Evolutionary conservation across 2,797 vertebrate genomes (phyloP), one percentile per base, ranked within the genome.

Genomic region (Anguilla marmorata): DNA sequence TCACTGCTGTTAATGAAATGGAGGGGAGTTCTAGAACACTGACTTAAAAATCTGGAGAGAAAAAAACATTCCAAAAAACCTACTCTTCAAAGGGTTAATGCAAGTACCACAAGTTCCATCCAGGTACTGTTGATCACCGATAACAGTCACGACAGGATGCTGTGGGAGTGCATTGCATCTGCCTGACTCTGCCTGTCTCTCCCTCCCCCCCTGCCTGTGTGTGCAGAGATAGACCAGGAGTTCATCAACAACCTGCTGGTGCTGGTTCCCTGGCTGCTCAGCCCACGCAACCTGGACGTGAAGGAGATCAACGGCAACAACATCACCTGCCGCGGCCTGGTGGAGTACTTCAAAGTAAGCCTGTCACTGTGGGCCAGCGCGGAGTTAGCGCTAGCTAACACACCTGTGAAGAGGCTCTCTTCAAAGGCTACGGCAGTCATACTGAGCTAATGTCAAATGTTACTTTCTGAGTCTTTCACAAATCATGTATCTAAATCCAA

Each of bases 281-380:
- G 97, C 90, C 98, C 99, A 0, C 92, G 94, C 41, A 98, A 94
- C 94, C 95, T 99, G 90, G 99, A 99, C 0, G 93, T 99, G 88
- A 99, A 99, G 94, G 98, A 99, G 95, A 99, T 99, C 94, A 99
- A 99, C 52, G 98, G 97, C 86, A 99, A 98, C 92, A 96, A 98
- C 27, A 99, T 99, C 95, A 99, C 98, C 90, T 99, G 99, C 91
- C 96, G 99, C 89, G 98, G 98, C 91, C 97, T 99, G 87, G 91
- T 99, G 94, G 98, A 99, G 91, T 99, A 99, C 93, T 99, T 99
- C 92, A 99, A 99, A 97, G 99, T 99, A 92, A 90, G 90, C 84
- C 48, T 16, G 24, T 84, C 82, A 56, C 82, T 50, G 9, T 52
- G 45, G 45, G 24, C 45, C 5, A 27, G 11, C n/a, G 50, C 82